phyloP scores from a whole-genome alignment of 2,888 invertebrate genomes.

The Lasius fuliginosus region DNA sequence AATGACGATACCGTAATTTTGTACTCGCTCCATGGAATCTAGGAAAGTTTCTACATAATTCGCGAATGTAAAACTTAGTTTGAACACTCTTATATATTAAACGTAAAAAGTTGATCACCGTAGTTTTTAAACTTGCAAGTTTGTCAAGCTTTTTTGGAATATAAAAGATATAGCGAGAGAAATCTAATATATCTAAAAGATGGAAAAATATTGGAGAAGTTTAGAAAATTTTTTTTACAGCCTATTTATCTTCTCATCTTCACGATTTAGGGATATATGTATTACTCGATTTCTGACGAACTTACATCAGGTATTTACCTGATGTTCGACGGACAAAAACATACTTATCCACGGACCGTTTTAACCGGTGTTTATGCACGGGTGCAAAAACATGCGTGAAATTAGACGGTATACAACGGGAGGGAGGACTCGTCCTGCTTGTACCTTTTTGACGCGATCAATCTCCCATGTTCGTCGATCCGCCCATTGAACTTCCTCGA shows the following conservation, averaged over 20 bases:
- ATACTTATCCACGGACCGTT: not conserved
- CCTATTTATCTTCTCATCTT: not conserved
- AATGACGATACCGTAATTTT: conserved; percentile 36
- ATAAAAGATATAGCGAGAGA: not conserved
- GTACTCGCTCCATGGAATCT: not conserved
- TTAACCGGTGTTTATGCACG: not conserved
- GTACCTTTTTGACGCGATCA: conserved; percentile 60
- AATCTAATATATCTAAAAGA: not conserved
- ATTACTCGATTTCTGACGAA: not conserved
- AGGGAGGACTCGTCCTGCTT: conserved; percentile 45
- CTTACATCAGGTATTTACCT: not conserved
- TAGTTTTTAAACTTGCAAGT: conserved; percentile 29
- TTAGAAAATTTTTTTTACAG: conserved; percentile 1
- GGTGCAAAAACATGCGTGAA: conserved; percentile 47
- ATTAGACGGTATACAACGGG: conserved; percentile 51
- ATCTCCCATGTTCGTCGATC: conserved; percentile 61
- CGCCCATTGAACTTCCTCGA: conserved; percentile 60
- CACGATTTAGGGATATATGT: not conserved
- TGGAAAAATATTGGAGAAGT: conserved; percentile 5
- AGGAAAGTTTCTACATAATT: conserved; percentile 39
- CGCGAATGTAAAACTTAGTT: conserved; percentile 28
- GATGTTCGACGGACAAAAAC: not conserved
- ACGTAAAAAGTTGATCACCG: conserved; percentile 27
- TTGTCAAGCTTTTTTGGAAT: not conserved
- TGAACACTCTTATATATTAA: conserved; percentile 27